Evolutionary conservation across 2,888 invertebrate genomes (phyloP), one percentile per base, ranked within the genome.

Genomic region (Thera obeliscata): DNA sequence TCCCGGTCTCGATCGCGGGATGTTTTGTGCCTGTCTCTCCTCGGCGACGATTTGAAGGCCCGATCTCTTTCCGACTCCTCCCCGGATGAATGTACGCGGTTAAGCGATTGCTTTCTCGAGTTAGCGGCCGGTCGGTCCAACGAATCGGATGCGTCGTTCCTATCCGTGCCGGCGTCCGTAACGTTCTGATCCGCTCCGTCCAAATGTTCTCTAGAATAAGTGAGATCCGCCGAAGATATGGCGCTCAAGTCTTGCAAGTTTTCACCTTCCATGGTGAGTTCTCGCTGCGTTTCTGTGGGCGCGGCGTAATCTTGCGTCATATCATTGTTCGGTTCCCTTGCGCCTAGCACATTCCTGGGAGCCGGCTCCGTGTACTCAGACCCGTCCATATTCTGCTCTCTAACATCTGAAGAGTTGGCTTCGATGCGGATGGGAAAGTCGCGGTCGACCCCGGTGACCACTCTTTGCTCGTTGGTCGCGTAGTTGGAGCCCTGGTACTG

Each of bases 251-350:
- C 94, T 73, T 92, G 91, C 66, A 94, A 79, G 79, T 95, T 95
- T 78, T 95, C 95, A 0, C 95, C 95, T 75, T 95, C 95, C 85
- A 95, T 89, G 54, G 90, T 93, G 9, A 94, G 83, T 78, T 95
- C 95, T 48, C 95, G 86, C 71, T 94, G 95, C 61, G 88, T 85
- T 9, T 86, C 88, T 22, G 86, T 88, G 1, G 84, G 80, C 8
- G 85, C 11, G 85, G 76, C 22, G 43, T 12, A 66, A 3, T 66
- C 79, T 95, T 95, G 55, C 95, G 86, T 70, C 93, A 94, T 61
- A 82, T 81, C 9, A 84, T 77, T 8, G 84, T 74, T 46, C 54
- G 49, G 57, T 87, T 67, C 90, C 6, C 83, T 77, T 0, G 81
- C 84, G 7, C 89, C 88, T 7, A 64, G 12, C 49, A 64, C 64